Percentiles rank a stretch among this genome's conserved stretches.
Evolutionary conservation across 2,797 vertebrate species (phyloP).

Genomic region (Premnoplex brunnescens): DNA sequence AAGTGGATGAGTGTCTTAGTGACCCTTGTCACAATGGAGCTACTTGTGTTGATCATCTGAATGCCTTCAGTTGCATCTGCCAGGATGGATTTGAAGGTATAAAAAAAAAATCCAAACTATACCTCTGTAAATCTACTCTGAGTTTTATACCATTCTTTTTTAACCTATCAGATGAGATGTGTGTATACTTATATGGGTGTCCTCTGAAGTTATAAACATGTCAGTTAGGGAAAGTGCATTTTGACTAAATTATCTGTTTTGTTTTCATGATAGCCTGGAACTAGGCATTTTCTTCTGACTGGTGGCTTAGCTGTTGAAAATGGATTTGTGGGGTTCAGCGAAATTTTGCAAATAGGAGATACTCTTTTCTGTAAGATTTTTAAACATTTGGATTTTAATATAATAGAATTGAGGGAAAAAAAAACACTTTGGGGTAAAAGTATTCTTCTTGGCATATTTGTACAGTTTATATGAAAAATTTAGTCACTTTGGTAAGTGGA

Average conservation of each 20-base stretch:
- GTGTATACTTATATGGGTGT: background rate
- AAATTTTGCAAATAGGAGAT: background rate
- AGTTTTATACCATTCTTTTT: background rate
- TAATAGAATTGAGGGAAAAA: background rate
- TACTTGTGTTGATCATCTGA: slow-evolving; percentile 78
- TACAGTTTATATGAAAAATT: background rate
- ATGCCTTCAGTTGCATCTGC: slow-evolving; percentile 81
- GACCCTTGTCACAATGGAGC: slow-evolving; percentile 79
- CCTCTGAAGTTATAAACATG: background rate
- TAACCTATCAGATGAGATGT: background rate
- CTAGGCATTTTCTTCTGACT: background rate
- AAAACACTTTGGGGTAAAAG: background rate
- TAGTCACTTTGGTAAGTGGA: background rate
- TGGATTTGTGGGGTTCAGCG: background rate
- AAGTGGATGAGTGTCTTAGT: slow-evolving; percentile 84
- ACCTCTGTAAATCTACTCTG: background rate
- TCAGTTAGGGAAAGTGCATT: background rate
- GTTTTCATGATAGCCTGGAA: background rate
- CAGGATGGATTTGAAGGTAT: slow-evolving; percentile 81
- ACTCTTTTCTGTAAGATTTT: background rate
- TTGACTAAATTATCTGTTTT: background rate
- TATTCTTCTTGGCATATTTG: background rate
- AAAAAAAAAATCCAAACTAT: background rate
- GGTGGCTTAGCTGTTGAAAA: background rate
- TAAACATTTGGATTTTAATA: background rate